Base-by-base conservation (phyloP, 2,113 vertebrate species). In the Pelodiscus sinensis region DNA sequence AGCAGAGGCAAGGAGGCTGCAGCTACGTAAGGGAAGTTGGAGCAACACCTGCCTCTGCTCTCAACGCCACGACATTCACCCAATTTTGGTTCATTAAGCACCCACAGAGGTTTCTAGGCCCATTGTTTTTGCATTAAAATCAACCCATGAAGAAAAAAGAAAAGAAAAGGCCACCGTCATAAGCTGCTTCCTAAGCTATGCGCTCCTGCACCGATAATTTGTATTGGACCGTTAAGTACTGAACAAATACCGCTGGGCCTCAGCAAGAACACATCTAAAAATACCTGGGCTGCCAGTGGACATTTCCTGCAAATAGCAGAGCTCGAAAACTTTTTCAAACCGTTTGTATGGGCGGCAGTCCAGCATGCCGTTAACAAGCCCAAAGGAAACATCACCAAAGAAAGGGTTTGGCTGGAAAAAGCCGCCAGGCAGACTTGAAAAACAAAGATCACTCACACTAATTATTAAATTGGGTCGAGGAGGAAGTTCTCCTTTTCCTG, bases 401-500 rank as follows among this genome's bases (percentile, higher is more conserved):
- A 8, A 38, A 58, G 88, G 89, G 35, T 31, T 82, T 65, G 78
- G 81, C 83, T 1, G 92, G 62, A 82, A 90, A 93, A 93, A 14
- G 85, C 50, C 95, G 90, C 87, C 73, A 55, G n/a, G 80, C 56
- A 90, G 83, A 79, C n/a, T 50, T 86, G 94, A 80, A 92, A 96
- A 96, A 95, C 14, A 1, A 31, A 13, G 68, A 93, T 80, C 84
- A 90, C 94, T 90, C n/a, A 19, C 7, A 35, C 65, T 25, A 75
- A 51, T 57, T 86, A 86, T 57, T 50, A 65, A 92, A 89, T 96
- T 92, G 95, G 93, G 97, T n/a, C 87, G 94, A 96, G 96, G 96
- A 97, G 97, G 97, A 97, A 97, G 93, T 95, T 96, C 92, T 96
- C 96, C 96, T 97, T 96, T 97, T 98, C 97, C 98, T 97, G 97